Conservation (phyloP, 2,113 vertebrate species). For the Tiliqua scincoides region DNA sequence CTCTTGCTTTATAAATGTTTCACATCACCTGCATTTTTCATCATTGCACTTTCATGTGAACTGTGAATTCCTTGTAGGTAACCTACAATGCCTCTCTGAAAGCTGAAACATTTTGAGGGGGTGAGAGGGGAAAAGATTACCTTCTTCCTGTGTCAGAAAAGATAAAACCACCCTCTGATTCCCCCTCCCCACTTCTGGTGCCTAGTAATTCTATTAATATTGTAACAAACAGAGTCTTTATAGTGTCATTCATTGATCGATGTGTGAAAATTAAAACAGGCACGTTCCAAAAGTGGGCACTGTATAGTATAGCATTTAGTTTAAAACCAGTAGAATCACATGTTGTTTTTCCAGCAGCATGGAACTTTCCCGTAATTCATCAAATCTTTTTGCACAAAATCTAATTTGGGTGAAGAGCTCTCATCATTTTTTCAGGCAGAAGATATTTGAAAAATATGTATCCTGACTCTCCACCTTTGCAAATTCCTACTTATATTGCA, state of each 20-base stretch:
- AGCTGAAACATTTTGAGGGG: slow-evolving; percentile 53
- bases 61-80: slow-evolving; percentile 72
- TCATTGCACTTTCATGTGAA: slow-evolving; percentile 75
- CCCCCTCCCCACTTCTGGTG: slow-evolving; percentile 9
- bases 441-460: too few relatives aligned
- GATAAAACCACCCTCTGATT: slow-evolving; percentile 67
- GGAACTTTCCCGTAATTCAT: slow-evolving; percentile 49
- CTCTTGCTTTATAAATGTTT: slow-evolving; percentile 83
- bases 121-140: slow-evolving; percentile 41
- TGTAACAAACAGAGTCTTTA: slow-evolving; percentile 68
- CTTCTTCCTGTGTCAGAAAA: slow-evolving; percentile 61
- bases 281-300: slow-evolving; percentile 43
- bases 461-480: too few relatives aligned
- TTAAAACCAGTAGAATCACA: slow-evolving; percentile 40
- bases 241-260: slow-evolving; percentile 52
- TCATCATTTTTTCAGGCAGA: slow-evolving; percentile 1
- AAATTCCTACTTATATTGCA: background rate
- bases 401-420: slow-evolving; percentile 25
- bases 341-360: slow-evolving; percentile 49
- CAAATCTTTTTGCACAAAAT: background rate
- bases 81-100: slow-evolving; percentile 67
- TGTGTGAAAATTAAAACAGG: slow-evolving; percentile 67
- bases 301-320: slow-evolving; percentile 44
- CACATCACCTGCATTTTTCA: slow-evolving; percentile 83
- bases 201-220: slow-evolving; percentile 76